Percentiles rank a stretch among this genome's conserved stretches.
These are phyloP conservation scores for Diarsia rubi DNA, from an alignment of 2,888 invertebrate genomes.

Conservation along the genomic window DNA sequence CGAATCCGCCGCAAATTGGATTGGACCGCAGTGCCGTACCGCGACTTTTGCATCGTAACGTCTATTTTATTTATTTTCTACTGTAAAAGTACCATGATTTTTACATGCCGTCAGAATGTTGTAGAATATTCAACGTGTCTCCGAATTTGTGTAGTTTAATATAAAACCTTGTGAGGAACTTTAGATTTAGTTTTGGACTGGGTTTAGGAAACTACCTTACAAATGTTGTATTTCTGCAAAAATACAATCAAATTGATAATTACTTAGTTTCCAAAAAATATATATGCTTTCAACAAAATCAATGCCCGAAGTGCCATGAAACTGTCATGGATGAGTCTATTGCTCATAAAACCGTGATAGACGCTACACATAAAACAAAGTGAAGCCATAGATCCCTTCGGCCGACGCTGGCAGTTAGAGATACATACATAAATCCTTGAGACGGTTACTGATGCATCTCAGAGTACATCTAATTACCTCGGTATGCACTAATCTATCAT, in stretches of 20 bases:
- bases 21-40: constrained; percentile 75
- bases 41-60: constrained; percentile 76
- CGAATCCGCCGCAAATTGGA: constrained; percentile 83
- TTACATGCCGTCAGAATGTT: constrained; percentile 45
- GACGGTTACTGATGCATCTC: constrained; percentile 53
- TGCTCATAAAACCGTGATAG: constrained; percentile 53
- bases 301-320: constrained; percentile 26
- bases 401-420: constrained; percentile 38
- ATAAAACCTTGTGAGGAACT: constrained; percentile 33
- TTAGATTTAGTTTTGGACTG: constrained; percentile 12
- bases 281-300: constrained; percentile 21
- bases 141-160: constrained; percentile 28
- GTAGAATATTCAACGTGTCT: constrained; percentile 43
- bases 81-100: constrained; percentile 51
- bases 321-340: constrained; percentile 40
- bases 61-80: constrained; percentile 73
- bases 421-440: constrained; percentile 48
- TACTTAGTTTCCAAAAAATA: neutral
- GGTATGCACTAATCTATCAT: constrained; percentile 55
- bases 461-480: constrained; percentile 53
- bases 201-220: neutral
- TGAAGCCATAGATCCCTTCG: constrained; percentile 45
- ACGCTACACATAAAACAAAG: constrained; percentile 52
- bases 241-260: neutral
- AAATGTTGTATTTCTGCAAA: constrained; percentile 2